phyloP scores from a whole-genome alignment of 2,797 vertebrate genomes.

The Falco peregrinus region DNA sequence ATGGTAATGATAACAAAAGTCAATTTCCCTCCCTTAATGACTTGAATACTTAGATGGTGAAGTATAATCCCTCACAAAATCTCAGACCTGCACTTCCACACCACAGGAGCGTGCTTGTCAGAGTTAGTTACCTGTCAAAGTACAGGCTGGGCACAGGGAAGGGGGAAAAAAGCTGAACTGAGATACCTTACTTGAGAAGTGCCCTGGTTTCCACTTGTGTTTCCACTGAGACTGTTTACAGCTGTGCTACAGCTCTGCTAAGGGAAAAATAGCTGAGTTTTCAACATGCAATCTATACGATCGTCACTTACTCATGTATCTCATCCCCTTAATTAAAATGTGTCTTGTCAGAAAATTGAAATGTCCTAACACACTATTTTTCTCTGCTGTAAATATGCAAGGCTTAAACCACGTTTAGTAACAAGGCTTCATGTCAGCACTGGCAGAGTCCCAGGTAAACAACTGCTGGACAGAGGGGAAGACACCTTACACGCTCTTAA shows the following conservation, averaged over 20 bases:
- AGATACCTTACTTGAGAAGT: neutral
- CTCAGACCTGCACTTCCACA: neutral
- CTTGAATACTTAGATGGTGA: neutral
- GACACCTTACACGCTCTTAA: neutral
- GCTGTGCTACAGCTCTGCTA: neutral
- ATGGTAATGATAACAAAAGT: neutral
- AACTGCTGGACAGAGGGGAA: neutral
- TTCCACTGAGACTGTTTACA: constrained; percentile 17
- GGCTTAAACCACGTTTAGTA: neutral
- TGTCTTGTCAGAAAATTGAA: neutral
- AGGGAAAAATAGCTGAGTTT: constrained; percentile 20
- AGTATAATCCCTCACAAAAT: neutral
- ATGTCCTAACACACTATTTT: neutral
- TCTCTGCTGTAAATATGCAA: neutral
- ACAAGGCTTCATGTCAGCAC: neutral
- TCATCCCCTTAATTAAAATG: constrained; percentile 18
- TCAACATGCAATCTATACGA: neutral
- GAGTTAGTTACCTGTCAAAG: constrained; percentile 3
- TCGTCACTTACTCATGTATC: neutral
- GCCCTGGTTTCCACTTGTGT: neutral
- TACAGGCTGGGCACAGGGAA: neutral
- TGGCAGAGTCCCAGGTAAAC: neutral
- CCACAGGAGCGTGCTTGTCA: neutral
- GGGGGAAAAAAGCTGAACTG: neutral
- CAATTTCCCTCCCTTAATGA: neutral